phyloP scores from a whole-genome alignment of 2,888 invertebrate species.

The Erynnis tages region DNA sequence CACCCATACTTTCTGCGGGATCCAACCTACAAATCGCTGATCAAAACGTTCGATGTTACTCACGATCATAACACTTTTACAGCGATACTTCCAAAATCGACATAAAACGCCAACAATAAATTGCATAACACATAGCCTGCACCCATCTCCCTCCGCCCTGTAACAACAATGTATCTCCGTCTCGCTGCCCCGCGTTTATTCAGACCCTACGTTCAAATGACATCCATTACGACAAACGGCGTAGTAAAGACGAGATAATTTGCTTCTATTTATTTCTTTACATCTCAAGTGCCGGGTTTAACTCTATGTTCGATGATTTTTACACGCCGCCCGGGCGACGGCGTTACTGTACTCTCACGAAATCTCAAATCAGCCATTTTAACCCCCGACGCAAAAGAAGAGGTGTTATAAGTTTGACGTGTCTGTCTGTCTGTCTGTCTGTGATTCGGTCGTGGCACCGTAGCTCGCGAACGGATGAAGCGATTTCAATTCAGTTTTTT shows the following conservation, averaged over 20 bases:
- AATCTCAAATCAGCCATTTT: too few species aligned
- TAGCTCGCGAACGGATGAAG: too few species aligned
- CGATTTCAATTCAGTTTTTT: too few species aligned
- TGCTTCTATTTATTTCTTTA: slow-evolving; percentile 5
- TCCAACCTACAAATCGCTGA: too few species aligned
- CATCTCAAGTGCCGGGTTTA: slow-evolving; percentile 1
- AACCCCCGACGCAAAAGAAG: too few species aligned
- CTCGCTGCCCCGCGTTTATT: neutral
- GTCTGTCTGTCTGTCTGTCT: too few species aligned
- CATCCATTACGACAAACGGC: slow-evolving; percentile 11
- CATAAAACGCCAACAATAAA: slow-evolving; percentile 7
- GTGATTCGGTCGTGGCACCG: too few species aligned
- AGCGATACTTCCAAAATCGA: slow-evolving; percentile 11
- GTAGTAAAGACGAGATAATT: slow-evolving; percentile 11
- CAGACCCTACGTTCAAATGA: slow-evolving; percentile 1
- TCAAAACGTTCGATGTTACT: neutral
- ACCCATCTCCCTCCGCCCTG: neutral
- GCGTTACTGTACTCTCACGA: too few species aligned
- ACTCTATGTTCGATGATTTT: neutral
- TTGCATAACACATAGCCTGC: neutral
- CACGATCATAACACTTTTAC: neutral
- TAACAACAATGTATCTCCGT: neutral
- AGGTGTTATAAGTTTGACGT: too few species aligned
- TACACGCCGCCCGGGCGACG: neutral
- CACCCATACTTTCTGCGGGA: too few species aligned